Evolutionary conservation across 2,888 invertebrate species (phyloP), one percentile per base, ranked within the genome.

Genomic region (Stenichneumon culpator): DNA sequence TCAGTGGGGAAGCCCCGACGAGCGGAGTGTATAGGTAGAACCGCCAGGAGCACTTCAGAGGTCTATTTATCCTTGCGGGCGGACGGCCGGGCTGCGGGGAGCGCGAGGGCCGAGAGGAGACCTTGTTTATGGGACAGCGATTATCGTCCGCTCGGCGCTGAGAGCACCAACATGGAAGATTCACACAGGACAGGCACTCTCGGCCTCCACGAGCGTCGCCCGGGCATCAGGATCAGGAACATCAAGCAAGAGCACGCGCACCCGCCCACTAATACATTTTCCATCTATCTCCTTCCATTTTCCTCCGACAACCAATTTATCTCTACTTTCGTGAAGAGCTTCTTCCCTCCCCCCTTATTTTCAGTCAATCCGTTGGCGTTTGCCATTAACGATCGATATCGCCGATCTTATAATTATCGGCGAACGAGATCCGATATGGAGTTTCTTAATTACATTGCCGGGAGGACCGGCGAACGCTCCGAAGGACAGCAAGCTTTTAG

Each of bases 61-160:
- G 72, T 65, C 57, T 83, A 83, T 83, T 83, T 79, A 79, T 83
- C 82, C 73, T 47, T 60, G 78, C 28, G 78, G 73, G 67, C 70
- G 70, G 67, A 73, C 28, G 78, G 73, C 67, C 70, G 72, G 54
- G 65, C 70, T 54, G 68, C 72, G 73, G 79, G 50, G 68, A 47
- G 60, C n/a, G 68, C 44, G 28, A 60, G 14, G 28, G 28, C 50
- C 73, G 57, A 72, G 60, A 68, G 73, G 79, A 73, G 39, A 81
- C 69, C 84, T 84, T 84, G 78, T 84, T 84, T 84, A 84, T 81
- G 84, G 78, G 81, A 73, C 68, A 65, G 81, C 77, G 84, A 78
- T 84, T 81, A 84, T 73, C 81, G 81, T 72, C 44, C 65, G 75
- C 36, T 63, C 67, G 19, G 57, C 68, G 73, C 57, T 83, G 78